Percentiles rank a stretch among this genome's conserved stretches.
phyloP scores from a whole-genome alignment of 1,140 invertebrate genomes.

The Pseudoatta argentina region DNA sequence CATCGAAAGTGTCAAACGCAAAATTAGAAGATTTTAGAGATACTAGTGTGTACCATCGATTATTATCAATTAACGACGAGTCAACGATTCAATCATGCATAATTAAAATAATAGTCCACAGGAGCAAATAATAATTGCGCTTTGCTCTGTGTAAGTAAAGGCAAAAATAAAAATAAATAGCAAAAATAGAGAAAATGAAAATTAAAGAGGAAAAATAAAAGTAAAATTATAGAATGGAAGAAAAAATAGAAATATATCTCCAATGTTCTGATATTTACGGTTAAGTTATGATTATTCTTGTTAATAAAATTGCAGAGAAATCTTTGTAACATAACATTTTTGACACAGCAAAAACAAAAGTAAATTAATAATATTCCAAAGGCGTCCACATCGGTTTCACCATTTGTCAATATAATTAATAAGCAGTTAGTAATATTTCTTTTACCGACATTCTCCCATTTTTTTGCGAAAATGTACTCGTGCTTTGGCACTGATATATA shows the following conservation, averaged over 20 bases:
- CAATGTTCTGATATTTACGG: neutral
- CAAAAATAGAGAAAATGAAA: neutral
- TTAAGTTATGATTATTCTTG: neutral
- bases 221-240: neutral
- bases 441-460: neutral
- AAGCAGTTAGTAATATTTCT: neutral
- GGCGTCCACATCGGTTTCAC: no score
- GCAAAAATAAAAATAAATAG: neutral
- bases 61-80: neutral
- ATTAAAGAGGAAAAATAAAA: neutral
- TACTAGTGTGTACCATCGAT: neutral
- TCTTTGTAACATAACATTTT: neutral
- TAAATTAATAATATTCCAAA: conserved; percentile 1
- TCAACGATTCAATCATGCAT: neutral
- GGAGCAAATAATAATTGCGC: neutral
- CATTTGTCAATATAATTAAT: conserved; percentile 1
- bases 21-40: neutral
- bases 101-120: neutral
- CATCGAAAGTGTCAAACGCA: neutral
- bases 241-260: neutral
- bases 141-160: neutral
- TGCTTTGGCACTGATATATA: neutral
- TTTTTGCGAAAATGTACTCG: neutral
- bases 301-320: neutral
- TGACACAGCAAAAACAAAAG: neutral